phyloP scores from a whole-genome alignment of 2,888 invertebrate genomes.

The Drosophila siamana region DNA sequence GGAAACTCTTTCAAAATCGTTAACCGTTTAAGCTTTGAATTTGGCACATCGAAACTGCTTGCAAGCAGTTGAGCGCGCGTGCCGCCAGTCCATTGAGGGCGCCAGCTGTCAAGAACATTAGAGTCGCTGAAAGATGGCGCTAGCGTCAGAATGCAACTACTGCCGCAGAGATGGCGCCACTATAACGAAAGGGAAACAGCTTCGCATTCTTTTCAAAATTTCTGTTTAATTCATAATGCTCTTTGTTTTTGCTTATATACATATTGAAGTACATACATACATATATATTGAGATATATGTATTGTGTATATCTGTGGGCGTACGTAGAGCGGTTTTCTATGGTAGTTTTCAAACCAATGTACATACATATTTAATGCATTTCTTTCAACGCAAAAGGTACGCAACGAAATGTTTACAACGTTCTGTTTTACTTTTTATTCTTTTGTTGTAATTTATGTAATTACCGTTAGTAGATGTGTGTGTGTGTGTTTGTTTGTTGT shows the following conservation, averaged over 20 bases:
- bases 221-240: constrained; percentile 74
- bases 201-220: constrained; percentile 63
- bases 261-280: constrained; percentile 41
- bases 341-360: constrained; percentile 56
- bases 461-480: constrained; percentile 32
- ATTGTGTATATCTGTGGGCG: constrained; percentile 22
- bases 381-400: constrained; percentile 58
- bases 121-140: constrained; percentile 17
- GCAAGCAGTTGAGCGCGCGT: background rate
- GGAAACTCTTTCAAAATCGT: constrained; percentile 7
- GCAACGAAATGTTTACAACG: constrained; percentile 75
- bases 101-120: background rate
- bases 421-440: constrained; percentile 14
- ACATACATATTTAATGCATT: constrained; percentile 37
- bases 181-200: background rate
- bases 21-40: constrained; percentile 7
- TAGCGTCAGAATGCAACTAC: background rate
- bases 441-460: constrained; percentile 15
- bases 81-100: background rate
- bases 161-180: constrained; percentile 35
- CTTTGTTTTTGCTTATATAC: constrained; percentile 65
- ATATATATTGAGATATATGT: constrained; percentile 5
- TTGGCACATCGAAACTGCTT: constrained; percentile 25
- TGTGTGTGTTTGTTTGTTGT: constrained; percentile 7
- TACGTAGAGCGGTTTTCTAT: constrained; percentile 48